Evolutionary conservation across 2,888 invertebrate species (phyloP), one percentile per base, ranked within the genome.

Genomic region (Gymnocheta viridis): DNA sequence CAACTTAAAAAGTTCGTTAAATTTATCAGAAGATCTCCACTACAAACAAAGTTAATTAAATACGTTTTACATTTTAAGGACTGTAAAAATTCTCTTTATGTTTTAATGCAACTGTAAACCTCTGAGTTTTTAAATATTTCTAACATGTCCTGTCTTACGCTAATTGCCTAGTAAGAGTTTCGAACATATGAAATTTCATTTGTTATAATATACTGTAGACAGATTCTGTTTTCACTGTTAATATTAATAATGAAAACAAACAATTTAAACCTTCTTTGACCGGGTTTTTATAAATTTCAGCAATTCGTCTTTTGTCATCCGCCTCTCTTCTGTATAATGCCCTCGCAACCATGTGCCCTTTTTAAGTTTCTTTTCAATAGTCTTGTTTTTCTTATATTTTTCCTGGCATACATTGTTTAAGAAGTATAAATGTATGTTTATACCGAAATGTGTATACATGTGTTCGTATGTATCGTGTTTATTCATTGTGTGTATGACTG

Each of bases 381-480:
- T 77, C 47, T 1, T 44, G 44, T 44, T n/a, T 41, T 41, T 14
- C 3, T 44, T 44, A 3, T 56, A 66, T 35, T 66, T 22, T 67
- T 66, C 72, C 62, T 83, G 76, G 67, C 70, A 76, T 38, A 80
- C 67, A 83, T 80, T 83, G 76, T 83, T 72, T 66, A 62, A 19
- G 24, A 73, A 17, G 19, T 14, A 32, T 58, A 44, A 35, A 27
- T 51, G 62, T 56, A 38, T n/a, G 2, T 60, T 22, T 60, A 9
- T 19, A 54, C 4, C n/a, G n/a, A n/a, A n/a, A 14, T 19, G 38
- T 14, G 1, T 41, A 12, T 2, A 17, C 24, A 22, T 73, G 44
- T 64, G 22, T 69, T 58, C 69, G 41, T 44, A 49, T 38, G n/a
- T 67, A 12, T 58, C 2, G 62, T 9, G 7, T 24, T 9, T 44